phyloP scores from a whole-genome alignment of 1,140 invertebrate species.

The Periplaneta americana region DNA sequence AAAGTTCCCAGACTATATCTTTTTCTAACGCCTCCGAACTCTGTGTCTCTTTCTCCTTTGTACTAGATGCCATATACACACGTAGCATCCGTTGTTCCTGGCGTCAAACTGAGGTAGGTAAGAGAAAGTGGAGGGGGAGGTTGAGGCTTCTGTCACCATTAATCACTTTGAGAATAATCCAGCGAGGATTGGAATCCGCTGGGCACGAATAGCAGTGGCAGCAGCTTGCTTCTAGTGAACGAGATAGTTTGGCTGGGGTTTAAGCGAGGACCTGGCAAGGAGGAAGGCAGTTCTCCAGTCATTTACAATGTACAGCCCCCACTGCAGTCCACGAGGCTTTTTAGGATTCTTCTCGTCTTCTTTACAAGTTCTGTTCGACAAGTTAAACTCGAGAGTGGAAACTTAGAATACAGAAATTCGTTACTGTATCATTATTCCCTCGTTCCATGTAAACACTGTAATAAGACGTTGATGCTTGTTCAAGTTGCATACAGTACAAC shows the following conservation, averaged over 20 bases:
- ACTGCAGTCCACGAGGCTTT: neutral
- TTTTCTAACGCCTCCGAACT: too few relatives aligned
- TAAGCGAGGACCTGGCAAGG: neutral
- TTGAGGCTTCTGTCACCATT: neutral
- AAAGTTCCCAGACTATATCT: neutral
- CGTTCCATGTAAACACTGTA: too few relatives aligned
- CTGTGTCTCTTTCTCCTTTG: neutral
- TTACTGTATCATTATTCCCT: too few relatives aligned
- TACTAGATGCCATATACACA: neutral
- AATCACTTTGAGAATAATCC: neutral
- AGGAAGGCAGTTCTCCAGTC: neutral
- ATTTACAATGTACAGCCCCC: neutral
- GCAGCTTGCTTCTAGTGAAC: neutral
- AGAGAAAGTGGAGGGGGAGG: neutral
- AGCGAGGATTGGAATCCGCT: neutral
- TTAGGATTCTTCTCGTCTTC: neutral
- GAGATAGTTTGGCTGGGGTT: neutral
- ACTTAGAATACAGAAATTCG: too few relatives aligned
- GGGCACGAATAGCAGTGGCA: neutral
- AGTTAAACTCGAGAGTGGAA: neutral
- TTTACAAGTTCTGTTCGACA: neutral
- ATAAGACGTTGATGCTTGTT: too few relatives aligned
- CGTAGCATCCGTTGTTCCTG: too few relatives aligned
- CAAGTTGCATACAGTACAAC: too few relatives aligned
- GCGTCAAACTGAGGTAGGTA: too few relatives aligned